A percentile compares a stretch with the other conserved stretches of the same genome.
Conservation (phyloP, 2,797 vertebrate genomes). For the Oreonectes daqikongensis region DNA sequence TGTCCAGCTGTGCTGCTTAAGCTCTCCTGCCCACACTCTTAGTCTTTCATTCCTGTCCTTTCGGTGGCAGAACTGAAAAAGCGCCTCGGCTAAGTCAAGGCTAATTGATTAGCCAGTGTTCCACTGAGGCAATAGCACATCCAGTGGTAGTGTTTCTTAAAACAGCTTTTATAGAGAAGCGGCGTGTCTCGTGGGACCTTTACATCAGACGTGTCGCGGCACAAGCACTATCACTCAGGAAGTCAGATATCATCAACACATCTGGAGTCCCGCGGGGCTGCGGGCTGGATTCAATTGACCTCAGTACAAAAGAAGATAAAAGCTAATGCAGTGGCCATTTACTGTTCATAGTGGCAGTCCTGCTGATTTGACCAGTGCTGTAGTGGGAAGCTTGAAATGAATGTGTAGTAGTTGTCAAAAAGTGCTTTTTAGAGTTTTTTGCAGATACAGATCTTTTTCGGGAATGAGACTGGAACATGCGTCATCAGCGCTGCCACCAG, state of each 20-base stretch:
- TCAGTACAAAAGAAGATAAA: conserved; percentile 36
- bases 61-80: neutral
- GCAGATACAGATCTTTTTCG: neutral
- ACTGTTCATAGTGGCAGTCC: neutral
- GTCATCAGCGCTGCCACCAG: neutral
- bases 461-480: neutral
- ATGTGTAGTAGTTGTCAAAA: neutral
- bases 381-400: neutral
- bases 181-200: conserved; percentile 21
- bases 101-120: conserved; percentile 28
- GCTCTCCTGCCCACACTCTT: neutral
- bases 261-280: conserved; percentile 34
- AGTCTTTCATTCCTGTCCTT: neutral
- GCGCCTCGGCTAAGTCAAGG: neutral
- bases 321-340: conserved; percentile 35
- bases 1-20: neutral
- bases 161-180: conserved; percentile 21
- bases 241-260: conserved; percentile 43
- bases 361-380: conserved; percentile 8
- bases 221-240: conserved; percentile 47
- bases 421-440: neutral
- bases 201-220: conserved; percentile 28
- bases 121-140: conserved; percentile 14
- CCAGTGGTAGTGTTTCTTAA: conserved; percentile 36
- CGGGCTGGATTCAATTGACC: conserved; percentile 37